Evolutionary conservation across 2,888 invertebrate species (phyloP).

Genomic region (Pyrrhia umbra): DNA sequence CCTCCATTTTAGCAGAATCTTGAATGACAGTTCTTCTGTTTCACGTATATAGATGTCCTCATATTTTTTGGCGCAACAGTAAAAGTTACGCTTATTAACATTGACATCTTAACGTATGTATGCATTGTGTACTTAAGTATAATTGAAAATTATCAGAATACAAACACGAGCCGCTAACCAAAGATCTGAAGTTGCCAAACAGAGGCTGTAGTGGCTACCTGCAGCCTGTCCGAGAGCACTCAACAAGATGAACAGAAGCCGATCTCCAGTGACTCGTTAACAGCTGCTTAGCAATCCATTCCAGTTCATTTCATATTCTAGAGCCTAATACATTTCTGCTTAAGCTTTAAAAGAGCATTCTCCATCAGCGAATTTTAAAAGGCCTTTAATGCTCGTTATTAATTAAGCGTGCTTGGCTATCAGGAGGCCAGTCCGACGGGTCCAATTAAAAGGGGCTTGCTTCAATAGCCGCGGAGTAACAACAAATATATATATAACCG

Average conservation of each 20-base stretch:
- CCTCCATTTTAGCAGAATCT: no score
- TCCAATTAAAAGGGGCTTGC: slow-evolving; percentile 57
- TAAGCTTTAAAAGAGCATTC: slow-evolving; percentile 23
- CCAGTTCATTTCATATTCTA: background rate
- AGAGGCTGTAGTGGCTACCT: background rate
- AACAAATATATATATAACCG: slow-evolving; percentile 38
- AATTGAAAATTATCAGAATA: no score
- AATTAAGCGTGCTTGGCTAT: slow-evolving; percentile 52
- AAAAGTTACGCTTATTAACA: no score
- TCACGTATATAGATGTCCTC: no score
- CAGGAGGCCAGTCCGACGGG: slow-evolving; percentile 39
- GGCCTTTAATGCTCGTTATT: slow-evolving; percentile 44
- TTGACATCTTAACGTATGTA: no score
- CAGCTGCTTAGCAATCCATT: background rate
- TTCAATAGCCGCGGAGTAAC: slow-evolving; percentile 47
- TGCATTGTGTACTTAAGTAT: no score
- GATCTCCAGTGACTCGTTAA: background rate
- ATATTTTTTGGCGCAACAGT: no score
- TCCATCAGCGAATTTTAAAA: slow-evolving; percentile 47
- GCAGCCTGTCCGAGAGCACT: background rate
- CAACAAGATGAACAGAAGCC: background rate
- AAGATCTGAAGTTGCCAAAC: no score
- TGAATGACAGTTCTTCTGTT: no score
- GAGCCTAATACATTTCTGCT: slow-evolving; percentile 4
- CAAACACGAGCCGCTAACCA: no score